These are phyloP conservation scores for Pelecanus crispus DNA, from an alignment of 2,113 vertebrate species.

Conservation along the genomic window DNA sequence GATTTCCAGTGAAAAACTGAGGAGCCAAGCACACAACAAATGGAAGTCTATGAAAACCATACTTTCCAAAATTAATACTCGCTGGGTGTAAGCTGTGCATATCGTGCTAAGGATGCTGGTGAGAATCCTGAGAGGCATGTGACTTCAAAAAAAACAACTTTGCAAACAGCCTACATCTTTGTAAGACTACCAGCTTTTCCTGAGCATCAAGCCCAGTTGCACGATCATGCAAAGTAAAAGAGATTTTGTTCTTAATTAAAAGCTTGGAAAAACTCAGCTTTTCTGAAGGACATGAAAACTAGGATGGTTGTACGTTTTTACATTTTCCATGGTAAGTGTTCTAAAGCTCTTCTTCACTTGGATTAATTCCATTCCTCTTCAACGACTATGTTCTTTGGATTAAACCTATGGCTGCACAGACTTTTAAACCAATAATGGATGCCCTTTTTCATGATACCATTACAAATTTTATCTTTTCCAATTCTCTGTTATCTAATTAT, in stretches of 20 bases:
- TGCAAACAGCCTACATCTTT: neutral
- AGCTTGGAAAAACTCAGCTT: neutral
- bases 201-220: neutral
- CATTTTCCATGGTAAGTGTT: neutral
- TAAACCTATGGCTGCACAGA: neutral
- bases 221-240: neutral
- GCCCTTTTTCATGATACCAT: neutral
- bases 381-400: neutral
- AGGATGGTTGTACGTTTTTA: fast-evolving
- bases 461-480: neutral
- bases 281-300: neutral
- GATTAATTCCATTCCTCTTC: neutral
- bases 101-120: neutral
- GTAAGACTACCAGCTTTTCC: neutral
- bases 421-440: neutral
- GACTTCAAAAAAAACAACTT: neutral
- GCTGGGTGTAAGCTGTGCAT: neutral
- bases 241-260: neutral
- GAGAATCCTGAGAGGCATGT: neutral
- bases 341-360: neutral
- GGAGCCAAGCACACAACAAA: neutral
- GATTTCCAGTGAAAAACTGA: neutral
- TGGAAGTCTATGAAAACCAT: neutral
- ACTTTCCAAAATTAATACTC: neutral
- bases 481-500: neutral